Conservation (phyloP, 2,797 vertebrate species). For the Crocidura indochinensis region DNA sequence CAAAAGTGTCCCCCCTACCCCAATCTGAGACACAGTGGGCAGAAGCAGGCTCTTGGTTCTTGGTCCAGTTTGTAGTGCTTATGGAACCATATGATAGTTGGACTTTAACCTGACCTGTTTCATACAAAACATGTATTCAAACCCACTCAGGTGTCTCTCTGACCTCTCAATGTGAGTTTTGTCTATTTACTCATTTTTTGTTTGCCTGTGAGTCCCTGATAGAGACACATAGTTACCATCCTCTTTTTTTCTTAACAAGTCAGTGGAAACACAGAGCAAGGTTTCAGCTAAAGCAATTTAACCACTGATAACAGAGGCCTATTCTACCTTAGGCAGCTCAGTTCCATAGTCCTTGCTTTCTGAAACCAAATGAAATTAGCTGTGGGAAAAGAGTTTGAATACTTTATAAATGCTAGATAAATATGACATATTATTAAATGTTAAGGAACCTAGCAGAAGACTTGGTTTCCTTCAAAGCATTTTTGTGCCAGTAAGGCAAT, state of each 20-base stretch:
- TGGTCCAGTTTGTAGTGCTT: too few species aligned
- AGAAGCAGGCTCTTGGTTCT: too few species aligned
- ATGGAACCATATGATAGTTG: too few species aligned
- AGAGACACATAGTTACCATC: background rate
- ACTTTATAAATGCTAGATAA: constrained; percentile 61
- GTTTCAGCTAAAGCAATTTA: too few species aligned
- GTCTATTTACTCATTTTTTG: background rate
- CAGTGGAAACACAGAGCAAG: background rate
- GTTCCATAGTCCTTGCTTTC: constrained; percentile 56
- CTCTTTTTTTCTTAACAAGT: background rate
- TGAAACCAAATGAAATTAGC: constrained; percentile 70
- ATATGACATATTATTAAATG: constrained; percentile 64
- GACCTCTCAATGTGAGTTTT: background rate
- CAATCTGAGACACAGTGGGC: too few species aligned
- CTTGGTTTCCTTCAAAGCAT: constrained; percentile 67
- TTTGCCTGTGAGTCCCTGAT: constrained; percentile 1
- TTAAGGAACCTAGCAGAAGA: constrained; percentile 40
- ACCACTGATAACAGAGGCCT: too few species aligned
- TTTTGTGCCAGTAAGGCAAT: constrained; percentile 49
- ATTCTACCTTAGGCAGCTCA: background rate
- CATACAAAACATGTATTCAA: background rate
- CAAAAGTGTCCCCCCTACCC: too few species aligned
- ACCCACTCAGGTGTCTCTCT: too few species aligned
- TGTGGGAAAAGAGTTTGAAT: constrained; percentile 65
- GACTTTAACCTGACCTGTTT: too few species aligned